Base-by-base conservation (phyloP, 53 echinoderm and acorn worm species). In the Actinopyga echinites region DNA sequence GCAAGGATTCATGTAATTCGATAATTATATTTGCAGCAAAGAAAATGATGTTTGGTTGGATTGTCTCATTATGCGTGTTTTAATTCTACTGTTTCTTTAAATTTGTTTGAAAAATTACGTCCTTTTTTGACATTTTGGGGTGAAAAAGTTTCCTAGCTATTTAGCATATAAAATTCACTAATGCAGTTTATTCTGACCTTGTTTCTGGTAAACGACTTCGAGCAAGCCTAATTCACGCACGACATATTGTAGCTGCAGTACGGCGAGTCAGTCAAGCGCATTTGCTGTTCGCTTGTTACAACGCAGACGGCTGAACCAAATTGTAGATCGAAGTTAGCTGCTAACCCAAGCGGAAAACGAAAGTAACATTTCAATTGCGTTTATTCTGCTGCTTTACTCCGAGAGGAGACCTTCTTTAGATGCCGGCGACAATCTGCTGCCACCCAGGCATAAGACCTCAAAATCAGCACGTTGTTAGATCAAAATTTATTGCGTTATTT, bases 401-500 rank as follows among this genome's bases (percentile, higher is more conserved):
- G 25, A 42, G 71, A 40, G 71, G 25, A 40, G 38, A 24, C 33
- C 66, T 34, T 33, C 71, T 71, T n/a, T 9, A 38, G 44, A 20
- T 40, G 21, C 71, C 71, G 71, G 71, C 71, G 71, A 71, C 68
- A 71, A 71, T 40, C 40, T 71, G 71, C 26, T 71, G 44, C 71
- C 35, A 71, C 24, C 71, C 71, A 71, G 40, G 71, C 71, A 71
- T 40, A 71, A 71, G 42, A 42, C 42, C n/a, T 66, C 66, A 66
- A 36, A 30, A 66, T 65, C 65, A 65, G 30, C 36, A 71, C 71
- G 38, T 71, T 71, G 71, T 71, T 71, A 71, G 42, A 71, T 71
- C 71, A 71, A 71, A 71, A 71, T 40, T 37, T 71, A 71, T 71
- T 71, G 71, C 71, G 71, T 71, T 71, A 71, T 71, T 42, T 71